These are phyloP conservation scores for Parazoanthus atlanticus DNA, from an alignment of 92 coral and sea anemone species.

Conservation along the genomic window DNA sequence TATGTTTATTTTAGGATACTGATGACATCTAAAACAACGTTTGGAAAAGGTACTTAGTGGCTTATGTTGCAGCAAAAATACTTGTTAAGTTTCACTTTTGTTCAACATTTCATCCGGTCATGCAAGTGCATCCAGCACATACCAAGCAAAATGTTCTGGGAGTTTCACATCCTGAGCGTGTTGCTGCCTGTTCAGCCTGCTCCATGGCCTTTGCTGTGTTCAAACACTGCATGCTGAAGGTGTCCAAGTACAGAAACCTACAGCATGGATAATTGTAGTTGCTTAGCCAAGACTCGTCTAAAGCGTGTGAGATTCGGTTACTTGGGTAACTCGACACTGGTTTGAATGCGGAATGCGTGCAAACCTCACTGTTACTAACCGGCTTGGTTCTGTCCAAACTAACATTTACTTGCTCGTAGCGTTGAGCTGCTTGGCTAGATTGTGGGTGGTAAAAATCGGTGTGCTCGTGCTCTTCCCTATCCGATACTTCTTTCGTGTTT, in stretches of 20 bases:
- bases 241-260: background rate
- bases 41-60: background rate
- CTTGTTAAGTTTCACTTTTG: too few relatives aligned
- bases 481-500: background rate
- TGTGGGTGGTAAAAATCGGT: background rate
- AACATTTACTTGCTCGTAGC: background rate
- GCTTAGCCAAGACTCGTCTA: background rate
- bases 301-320: background rate
- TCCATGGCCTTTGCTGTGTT: background rate
- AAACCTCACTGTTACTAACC: background rate
- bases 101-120: too few relatives aligned
- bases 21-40: background rate
- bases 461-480: background rate
- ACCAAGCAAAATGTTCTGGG: background rate
- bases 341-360: background rate
- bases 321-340: background rate
- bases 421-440: background rate
- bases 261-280: background rate
- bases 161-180: background rate
- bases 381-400: background rate
- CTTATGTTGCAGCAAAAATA: background rate
- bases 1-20: background rate
- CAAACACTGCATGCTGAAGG: background rate
- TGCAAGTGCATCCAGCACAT: conserved; percentile 1
- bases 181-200: background rate